Evolutionary conservation across 2,888 invertebrate species (phyloP), one percentile per base, ranked within the genome.

Genomic region (Drosophila vallismaia): DNA sequence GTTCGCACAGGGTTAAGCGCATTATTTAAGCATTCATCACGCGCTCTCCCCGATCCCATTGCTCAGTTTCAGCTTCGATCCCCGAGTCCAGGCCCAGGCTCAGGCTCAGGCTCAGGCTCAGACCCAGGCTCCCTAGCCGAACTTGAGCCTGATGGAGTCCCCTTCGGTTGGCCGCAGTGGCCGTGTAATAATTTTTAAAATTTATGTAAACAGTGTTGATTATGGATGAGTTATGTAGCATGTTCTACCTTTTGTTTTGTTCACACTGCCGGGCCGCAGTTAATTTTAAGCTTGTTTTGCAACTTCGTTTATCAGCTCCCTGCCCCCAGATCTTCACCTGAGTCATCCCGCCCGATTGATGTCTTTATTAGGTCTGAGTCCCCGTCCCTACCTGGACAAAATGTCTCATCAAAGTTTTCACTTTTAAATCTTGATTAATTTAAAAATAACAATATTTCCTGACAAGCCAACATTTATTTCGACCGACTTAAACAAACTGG

Each of bases 1-100:
- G 88, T 89, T 89, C 89, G 89, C 89, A 82, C 89, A 87, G 89
- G 80, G 87, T 87, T 89, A 83, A 89, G 88, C 88, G 86, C 89
- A 87, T 88, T 89, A 81, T 86, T 87, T 84, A 84, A 77, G 84
- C 82, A 88, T 88, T 88, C 86, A 87, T 86, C 86, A 84, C 82
- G 78, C 77, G 78, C 75, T 77, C 71, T 64, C 62, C 53, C 26
- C 45, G 56, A 55, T 12, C 59, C 59, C 59, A 54, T 44, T 31
- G 54, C 54, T 44, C 50, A 42, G 50, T 19, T 40, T 50, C 29
- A 28, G 40, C 12, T 29, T 71, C 66, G 56, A 55, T 54, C 12
- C 31, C 59, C 53, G 53, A 55, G 19, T n/a, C 29, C 29, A 28
- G 53, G 57, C 24, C 36, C 60, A 51, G 54, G 62, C 51, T n/a